phyloP scores from a whole-genome alignment of 2,113 vertebrate genomes.

The Callipepla squamata region DNA sequence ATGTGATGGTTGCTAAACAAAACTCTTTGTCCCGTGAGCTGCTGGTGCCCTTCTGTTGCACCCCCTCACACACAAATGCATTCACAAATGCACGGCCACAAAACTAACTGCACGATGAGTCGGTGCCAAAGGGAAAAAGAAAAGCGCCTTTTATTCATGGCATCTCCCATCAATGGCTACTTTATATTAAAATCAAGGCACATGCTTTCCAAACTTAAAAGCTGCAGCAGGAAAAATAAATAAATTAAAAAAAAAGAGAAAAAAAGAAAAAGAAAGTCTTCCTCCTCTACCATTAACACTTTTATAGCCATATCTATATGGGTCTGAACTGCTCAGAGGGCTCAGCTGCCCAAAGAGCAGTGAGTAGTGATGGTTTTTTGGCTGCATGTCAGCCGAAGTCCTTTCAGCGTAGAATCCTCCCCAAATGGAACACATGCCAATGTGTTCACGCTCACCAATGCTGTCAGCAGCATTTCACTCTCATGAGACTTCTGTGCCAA shows the following conservation, averaged over 20 bases:
- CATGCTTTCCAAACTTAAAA: slow-evolving; percentile 59
- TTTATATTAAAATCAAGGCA: slow-evolving; percentile 66
- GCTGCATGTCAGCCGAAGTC: not conserved
- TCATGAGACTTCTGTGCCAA: fast-evolving
- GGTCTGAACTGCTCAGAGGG: not conserved
- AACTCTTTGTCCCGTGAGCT: not conserved
- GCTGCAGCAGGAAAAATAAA: not conserved
- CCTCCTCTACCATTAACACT: slow-evolving; percentile 39
- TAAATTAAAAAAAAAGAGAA: not conserved
- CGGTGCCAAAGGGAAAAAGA: slow-evolving; percentile 33
- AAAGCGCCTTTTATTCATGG: slow-evolving; percentile 52
- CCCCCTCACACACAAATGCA: not conserved
- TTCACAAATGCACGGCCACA: slow-evolving; percentile 30
- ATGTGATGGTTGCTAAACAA: not conserved
- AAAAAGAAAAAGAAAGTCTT: not conserved
- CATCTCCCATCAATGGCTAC: slow-evolving; percentile 57
- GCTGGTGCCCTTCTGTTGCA: not conserved
- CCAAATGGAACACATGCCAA: fast-evolving
- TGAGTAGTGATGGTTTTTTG: fast-evolving
- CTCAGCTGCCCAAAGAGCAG: not conserved
- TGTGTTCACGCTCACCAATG: fast-evolving
- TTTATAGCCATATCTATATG: not conserved
- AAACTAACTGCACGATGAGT: slow-evolving; percentile 33
- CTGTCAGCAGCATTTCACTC: not conserved
- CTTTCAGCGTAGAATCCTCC: no score